A percentile compares a stretch with the other conserved stretches of the same genome.
Conservation (phyloP, 1,140 invertebrate species). For the Solen grandis region DNA sequence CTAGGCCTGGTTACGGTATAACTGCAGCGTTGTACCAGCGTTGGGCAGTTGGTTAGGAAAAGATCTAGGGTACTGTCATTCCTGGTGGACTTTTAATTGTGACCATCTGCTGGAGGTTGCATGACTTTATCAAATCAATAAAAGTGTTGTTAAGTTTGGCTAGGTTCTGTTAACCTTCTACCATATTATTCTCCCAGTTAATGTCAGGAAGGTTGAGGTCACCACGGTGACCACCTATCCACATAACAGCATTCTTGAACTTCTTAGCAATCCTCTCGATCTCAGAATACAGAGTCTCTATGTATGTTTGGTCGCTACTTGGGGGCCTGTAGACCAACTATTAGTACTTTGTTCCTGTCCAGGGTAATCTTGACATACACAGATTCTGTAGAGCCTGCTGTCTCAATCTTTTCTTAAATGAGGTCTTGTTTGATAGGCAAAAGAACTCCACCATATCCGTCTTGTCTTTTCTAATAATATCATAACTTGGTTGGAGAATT, state of each 20-base stretch:
- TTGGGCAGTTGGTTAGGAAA: conserved; percentile 20
- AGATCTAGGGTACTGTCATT: background rate
- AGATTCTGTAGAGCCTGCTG: background rate
- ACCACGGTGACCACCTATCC: no score
- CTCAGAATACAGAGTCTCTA: no score
- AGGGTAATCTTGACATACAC: conserved; percentile 10
- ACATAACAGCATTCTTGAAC: no score
- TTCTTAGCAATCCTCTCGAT: no score
- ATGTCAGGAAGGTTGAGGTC: no score
- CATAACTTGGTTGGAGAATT: conserved; percentile 21
- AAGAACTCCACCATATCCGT: conserved; percentile 36
- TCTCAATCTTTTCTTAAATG: background rate
- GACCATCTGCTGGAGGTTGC: background rate
- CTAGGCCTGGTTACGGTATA: background rate
- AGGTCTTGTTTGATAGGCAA: conserved; percentile 5
- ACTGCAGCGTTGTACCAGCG: conserved; percentile 3
- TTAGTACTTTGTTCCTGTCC: background rate
- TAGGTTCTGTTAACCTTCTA: no score
- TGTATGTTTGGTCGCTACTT: no score
- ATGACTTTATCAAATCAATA: no score
- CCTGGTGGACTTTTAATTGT: background rate
- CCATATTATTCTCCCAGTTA: no score
- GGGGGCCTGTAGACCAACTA: no score
- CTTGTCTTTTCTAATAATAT: conserved; percentile 19
- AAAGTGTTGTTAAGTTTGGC: no score